phyloP scores from a whole-genome alignment of 2,888 invertebrate genomes.

The Ophion slaviceki region DNA sequence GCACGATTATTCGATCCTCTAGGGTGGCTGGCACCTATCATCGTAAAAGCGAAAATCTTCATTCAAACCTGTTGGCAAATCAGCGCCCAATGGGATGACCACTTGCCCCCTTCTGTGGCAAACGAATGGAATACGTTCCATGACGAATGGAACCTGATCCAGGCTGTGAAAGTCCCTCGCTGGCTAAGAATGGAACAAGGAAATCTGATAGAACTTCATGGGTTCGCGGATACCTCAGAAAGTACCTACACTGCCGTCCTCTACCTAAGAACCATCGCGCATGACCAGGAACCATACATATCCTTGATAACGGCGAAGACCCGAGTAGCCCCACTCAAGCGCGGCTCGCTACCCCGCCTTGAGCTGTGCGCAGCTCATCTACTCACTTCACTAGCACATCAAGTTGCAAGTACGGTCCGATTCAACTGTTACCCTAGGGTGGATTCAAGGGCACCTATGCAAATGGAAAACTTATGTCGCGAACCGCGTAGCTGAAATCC shows the following conservation, averaged over 20 bases:
- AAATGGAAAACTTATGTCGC: slow-evolving; percentile 43
- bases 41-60: neutral
- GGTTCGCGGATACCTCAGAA: slow-evolving; percentile 37
- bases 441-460: too few species aligned
- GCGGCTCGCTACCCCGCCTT: slow-evolving; percentile 26
- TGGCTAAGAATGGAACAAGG: too few species aligned
- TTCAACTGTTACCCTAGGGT: too few species aligned
- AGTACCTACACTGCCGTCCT: slow-evolving; percentile 35
- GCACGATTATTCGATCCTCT: neutral
- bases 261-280: slow-evolving; percentile 2
- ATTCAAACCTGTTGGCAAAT: slow-evolving; percentile 13
- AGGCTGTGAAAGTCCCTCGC: slow-evolving; percentile 9
- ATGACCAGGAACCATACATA: neutral
- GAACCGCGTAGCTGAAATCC: slow-evolving; percentile 47
- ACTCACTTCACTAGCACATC: slow-evolving; percentile 6
- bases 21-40: neutral
- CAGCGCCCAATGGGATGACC: slow-evolving; percentile 32
- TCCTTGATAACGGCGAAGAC: slow-evolving; percentile 27
- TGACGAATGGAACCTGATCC: slow-evolving; percentile 20
- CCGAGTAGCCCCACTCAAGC: slow-evolving; percentile 30
- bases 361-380: slow-evolving; percentile 46
- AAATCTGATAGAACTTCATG: neutral
- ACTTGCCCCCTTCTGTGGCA: neutral
- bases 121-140: slow-evolving; percentile 10
- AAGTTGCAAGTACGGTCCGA: too few species aligned